Percentiles rank a stretch among this genome's conserved stretches.
These are phyloP conservation scores for Luscinia luscinia DNA, from an alignment of 2,797 vertebrate species.

Conservation along the genomic window DNA sequence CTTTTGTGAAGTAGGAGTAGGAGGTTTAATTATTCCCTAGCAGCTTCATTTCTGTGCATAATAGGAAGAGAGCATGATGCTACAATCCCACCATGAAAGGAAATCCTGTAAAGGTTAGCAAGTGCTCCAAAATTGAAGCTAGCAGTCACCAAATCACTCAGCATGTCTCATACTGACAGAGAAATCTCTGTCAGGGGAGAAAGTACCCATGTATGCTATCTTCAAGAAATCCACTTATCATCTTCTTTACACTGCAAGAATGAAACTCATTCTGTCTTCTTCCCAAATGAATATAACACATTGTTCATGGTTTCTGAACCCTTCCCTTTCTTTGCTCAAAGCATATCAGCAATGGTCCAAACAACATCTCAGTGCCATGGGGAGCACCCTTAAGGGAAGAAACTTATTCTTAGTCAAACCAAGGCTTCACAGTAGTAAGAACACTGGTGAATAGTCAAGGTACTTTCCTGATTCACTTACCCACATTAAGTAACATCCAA, in stretches of 20 bases:
- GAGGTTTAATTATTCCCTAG: neutral
- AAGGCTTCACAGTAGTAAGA: neutral
- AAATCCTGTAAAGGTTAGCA: neutral
- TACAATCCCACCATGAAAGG: neutral
- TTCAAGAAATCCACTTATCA: conserved; percentile 6
- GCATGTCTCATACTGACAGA: neutral
- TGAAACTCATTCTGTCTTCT: neutral
- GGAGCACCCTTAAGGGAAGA: neutral
- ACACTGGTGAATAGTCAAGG: neutral
- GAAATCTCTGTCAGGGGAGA: neutral
- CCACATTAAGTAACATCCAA: neutral
- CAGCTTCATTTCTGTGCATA: neutral
- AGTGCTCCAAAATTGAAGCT: neutral
- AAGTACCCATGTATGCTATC: neutral
- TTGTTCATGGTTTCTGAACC: neutral
- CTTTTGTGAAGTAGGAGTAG: neutral
- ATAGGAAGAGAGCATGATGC: neutral
- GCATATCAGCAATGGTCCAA: neutral
- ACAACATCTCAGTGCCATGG: neutral
- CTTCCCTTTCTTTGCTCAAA: neutral
- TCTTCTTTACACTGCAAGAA: neutral
- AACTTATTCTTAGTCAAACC: neutral
- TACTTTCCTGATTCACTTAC: neutral
- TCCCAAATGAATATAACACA: neutral
- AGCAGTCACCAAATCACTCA: neutral